Conservation (phyloP, 2,888 invertebrate genomes). For the Tanaodytes sp. region DNA sequence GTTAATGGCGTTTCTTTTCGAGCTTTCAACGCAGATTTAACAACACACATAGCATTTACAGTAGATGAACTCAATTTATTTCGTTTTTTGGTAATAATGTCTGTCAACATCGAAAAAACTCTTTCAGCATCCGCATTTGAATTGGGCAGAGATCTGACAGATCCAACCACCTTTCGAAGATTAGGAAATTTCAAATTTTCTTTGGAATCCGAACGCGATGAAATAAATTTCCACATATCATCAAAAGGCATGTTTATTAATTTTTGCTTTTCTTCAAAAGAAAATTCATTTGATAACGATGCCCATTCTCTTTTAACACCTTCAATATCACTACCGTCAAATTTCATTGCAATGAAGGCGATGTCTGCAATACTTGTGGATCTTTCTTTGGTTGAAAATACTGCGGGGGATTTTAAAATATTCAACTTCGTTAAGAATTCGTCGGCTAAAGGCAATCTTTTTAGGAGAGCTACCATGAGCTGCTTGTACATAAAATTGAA, state of each 20-base stretch:
- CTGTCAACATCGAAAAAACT: conserved; percentile 3
- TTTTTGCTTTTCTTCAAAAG: background rate
- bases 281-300: conserved; percentile 2
- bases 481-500: conserved; percentile 26
- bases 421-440: conserved; percentile 6
- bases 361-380: background rate
- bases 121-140: conserved; percentile 14
- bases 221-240: conserved; percentile 2
- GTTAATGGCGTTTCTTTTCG: conserved; percentile 5
- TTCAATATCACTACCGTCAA: conserved; percentile 22
- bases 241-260: background rate
- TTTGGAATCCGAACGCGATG: background rate
- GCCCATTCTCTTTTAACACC: conserved; percentile 8
- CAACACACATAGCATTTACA: conserved; percentile 14
- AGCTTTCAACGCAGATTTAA: conserved; percentile 8
- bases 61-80: conserved; percentile 10
- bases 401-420: background rate
- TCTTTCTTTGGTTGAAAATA: background rate
- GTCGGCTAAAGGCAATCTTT: conserved; percentile 25
- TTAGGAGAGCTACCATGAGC: conserved; percentile 22
- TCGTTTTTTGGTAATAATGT: conserved; percentile 23
- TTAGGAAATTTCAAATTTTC: background rate
- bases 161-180: background rate
- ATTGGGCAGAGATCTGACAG: conserved; percentile 5
- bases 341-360: conserved; percentile 5